phyloP scores from a whole-genome alignment of 2,888 invertebrate genomes.

The Apocheima hispidaria region DNA sequence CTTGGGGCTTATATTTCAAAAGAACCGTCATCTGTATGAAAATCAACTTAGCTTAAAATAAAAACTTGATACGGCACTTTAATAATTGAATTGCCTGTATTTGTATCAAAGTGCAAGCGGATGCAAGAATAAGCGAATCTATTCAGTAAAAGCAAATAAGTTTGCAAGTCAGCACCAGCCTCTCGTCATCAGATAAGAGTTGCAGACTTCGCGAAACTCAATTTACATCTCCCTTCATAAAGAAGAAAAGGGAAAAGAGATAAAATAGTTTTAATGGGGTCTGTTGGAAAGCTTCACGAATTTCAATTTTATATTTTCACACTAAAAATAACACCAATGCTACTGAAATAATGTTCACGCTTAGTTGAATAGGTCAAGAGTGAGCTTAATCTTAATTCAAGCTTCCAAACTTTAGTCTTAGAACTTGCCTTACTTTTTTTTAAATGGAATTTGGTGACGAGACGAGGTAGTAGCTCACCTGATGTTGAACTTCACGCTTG shows the following conservation, averaged over 20 bases:
- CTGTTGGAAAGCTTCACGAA: slow-evolving; percentile 15
- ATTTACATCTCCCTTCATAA: slow-evolving; percentile 45
- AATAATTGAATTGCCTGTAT: slow-evolving; percentile 53
- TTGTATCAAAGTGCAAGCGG: slow-evolving; percentile 39
- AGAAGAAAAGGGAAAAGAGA: slow-evolving; percentile 42
- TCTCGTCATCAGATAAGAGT: slow-evolving; percentile 62
- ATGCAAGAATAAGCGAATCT: slow-evolving; percentile 51
- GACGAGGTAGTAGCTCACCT: too few relatives aligned
- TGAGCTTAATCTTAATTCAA: slow-evolving; percentile 8
- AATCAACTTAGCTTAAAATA: slow-evolving; percentile 6
- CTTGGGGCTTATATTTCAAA: slow-evolving; percentile 49
- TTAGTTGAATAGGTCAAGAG: background rate
- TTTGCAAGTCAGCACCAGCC: slow-evolving; percentile 52
- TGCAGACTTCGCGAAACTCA: slow-evolving; percentile 53
- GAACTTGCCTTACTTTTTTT: background rate
- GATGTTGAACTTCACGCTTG: too few relatives aligned
- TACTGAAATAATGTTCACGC: background rate
- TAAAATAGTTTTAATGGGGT: slow-evolving; percentile 42
- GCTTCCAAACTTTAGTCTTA: slow-evolving; percentile 3
- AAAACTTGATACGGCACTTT: slow-evolving; percentile 46
- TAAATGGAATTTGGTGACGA: too few relatives aligned
- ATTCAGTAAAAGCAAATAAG: slow-evolving; percentile 56
- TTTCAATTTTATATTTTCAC: slow-evolving; percentile 12
- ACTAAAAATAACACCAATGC: slow-evolving; percentile 7
- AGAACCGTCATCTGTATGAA: slow-evolving; percentile 46